Percentiles rank a stretch among this genome's conserved stretches.
These are phyloP conservation scores for Leucophenga montana DNA, from an alignment of 2,888 invertebrate species.

Conservation along the genomic window DNA sequence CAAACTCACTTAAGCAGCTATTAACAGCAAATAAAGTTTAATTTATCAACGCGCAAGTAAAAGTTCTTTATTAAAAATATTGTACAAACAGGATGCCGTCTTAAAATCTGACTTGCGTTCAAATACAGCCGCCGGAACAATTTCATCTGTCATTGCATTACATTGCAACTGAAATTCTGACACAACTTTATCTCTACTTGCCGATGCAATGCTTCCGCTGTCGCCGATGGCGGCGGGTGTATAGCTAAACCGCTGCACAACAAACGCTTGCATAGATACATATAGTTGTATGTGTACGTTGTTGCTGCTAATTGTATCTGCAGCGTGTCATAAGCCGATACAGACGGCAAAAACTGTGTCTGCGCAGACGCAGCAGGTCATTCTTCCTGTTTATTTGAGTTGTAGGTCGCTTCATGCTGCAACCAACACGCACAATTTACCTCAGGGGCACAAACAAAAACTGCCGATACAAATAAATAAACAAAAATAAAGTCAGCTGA, in stretches of 20 bases:
- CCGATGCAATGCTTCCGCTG: conserved; percentile 38
- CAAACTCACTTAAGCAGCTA: no score
- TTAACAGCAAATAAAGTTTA: no score
- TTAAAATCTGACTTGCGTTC: not conserved
- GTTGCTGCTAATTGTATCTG: conserved; percentile 64
- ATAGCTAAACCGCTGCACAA: not conserved
- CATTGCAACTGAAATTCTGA: conserved; percentile 23
- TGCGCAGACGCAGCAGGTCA: conserved; percentile 57
- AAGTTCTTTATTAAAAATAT: no score
- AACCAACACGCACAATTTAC: conserved; percentile 68
- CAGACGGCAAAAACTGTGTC: conserved; percentile 26
- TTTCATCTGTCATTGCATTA: conserved; percentile 30
- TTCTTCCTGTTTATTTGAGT: conserved; percentile 63
- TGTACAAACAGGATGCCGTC: not conserved
- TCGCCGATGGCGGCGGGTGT: conserved; percentile 39
- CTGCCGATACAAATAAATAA: conserved; percentile 45
- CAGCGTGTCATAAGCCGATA: conserved; percentile 59
- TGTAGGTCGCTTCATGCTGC: conserved; percentile 55
- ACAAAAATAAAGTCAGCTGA: conserved; percentile 52
- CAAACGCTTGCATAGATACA: conserved; percentile 32
- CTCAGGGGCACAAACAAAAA: conserved; percentile 37
- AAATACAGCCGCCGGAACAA: conserved; percentile 22
- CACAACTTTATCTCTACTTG: conserved; percentile 59
- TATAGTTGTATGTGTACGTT: conserved; percentile 57
- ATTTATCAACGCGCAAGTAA: no score